Percentiles rank a stretch among this genome's conserved stretches.
phyloP scores from a whole-genome alignment of 1,140 invertebrate genomes.

The Megalopta genalis region DNA sequence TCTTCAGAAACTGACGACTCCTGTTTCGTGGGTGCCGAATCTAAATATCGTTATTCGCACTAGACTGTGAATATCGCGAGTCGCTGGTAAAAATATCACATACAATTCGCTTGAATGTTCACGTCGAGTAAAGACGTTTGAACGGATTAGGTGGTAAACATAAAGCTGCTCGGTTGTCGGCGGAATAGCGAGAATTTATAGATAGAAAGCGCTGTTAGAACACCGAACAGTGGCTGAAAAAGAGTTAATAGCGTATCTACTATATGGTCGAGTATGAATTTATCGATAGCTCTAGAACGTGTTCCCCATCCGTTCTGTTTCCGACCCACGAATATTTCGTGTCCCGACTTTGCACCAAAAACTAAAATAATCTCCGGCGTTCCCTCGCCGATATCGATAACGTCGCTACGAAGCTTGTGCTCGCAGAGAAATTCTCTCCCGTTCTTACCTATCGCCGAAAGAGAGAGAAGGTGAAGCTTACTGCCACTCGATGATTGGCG shows the following conservation, averaged over 20 bases:
- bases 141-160: conserved; percentile 17
- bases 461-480: conserved; percentile 50
- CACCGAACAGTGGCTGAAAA: not conserved
- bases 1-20: too few relatives aligned
- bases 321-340: not conserved
- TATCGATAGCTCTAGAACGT: conserved; percentile 17
- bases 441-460: not conserved
- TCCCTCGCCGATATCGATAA: conserved; percentile 18
- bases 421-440: conserved; percentile 36
- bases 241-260: not conserved
- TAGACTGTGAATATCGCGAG: not conserved
- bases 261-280: not conserved
- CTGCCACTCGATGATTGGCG: conserved; percentile 63
- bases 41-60: not conserved
- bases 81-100: not conserved
- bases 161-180: conserved; percentile 25
- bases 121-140: conserved; percentile 18
- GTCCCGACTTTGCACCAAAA: not conserved
- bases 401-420: conserved; percentile 16
- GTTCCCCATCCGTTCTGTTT: too few relatives aligned
- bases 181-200: conserved; percentile 12
- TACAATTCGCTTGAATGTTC: not conserved
- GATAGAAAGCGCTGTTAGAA: not conserved
- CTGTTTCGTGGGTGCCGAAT: too few relatives aligned
- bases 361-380: conserved; percentile 27